Percentiles rank a stretch among this genome's conserved stretches.
phyloP scores from a whole-genome alignment of 2,113 vertebrate species.

The Nothoprocta perdicaria region DNA sequence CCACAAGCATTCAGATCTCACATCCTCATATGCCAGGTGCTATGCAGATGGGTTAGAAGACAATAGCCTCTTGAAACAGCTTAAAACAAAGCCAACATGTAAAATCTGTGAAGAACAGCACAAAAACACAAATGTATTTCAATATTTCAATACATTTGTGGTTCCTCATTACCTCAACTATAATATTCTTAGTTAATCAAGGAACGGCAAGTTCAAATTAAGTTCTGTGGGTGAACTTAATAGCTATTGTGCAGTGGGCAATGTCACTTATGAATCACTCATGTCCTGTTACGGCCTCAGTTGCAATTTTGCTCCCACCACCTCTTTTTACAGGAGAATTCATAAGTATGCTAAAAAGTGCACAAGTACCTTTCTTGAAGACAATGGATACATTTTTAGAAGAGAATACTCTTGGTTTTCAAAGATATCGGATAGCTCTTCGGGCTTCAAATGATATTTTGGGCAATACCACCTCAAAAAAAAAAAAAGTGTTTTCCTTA shows the following conservation, averaged over 20 bases:
- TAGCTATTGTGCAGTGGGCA: neutral
- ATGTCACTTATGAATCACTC: neutral
- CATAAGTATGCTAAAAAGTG: neutral
- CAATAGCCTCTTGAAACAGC: neutral
- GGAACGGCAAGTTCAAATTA: neutral
- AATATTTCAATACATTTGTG: neutral
- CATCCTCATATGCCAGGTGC: neutral
- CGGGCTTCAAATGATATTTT: neutral
- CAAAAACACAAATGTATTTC: neutral
- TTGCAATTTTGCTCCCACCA: neutral
- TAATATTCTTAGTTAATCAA: neutral
- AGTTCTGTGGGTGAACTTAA: neutral
- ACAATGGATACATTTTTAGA: neutral
- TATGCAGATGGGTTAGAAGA: neutral
- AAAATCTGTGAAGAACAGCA: constrained; percentile 14
- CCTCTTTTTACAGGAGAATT: neutral
- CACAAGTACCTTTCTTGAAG: neutral
- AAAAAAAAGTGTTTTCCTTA: neutral
- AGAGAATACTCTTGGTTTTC: neutral
- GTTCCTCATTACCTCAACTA: neutral
- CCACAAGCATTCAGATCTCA: neutral
- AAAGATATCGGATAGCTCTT: neutral
- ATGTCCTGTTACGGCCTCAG: neutral
- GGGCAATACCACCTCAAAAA: neutral
- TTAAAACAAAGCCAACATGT: constrained; percentile 19